phyloP scores from a whole-genome alignment of 2,888 invertebrate genomes.

The Dascillus cervinus region DNA sequence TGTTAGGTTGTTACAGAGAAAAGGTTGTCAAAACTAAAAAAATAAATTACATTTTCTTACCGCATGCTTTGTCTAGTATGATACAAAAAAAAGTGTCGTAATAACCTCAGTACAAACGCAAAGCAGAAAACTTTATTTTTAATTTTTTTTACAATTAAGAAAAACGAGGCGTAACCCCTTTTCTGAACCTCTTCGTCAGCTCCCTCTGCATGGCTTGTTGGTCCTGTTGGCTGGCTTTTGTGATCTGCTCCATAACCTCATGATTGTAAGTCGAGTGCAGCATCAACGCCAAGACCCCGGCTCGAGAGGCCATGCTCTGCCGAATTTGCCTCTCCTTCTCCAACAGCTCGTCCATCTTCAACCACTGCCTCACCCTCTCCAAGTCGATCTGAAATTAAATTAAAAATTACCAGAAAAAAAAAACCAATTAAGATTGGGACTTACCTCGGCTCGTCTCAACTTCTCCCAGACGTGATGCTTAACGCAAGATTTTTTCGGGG shows the following conservation, averaged over 20 bases:
- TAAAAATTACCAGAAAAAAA: conserved; percentile 5
- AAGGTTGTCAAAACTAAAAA: too few species aligned
- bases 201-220: conserved; percentile 46
- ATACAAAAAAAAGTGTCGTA: too few species aligned
- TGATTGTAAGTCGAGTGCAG: conserved; percentile 96
- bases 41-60: too few species aligned
- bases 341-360: conserved; percentile 86
- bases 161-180: conserved; percentile 18
- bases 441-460: conserved; percentile 80
- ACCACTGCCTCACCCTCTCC: conserved; percentile 87
- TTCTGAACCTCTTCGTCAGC: conserved; percentile 31
- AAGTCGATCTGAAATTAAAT: conserved; percentile 66
- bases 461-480: conserved; percentile 96
- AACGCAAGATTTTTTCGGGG: conserved; percentile 83
- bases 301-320: conserved; percentile 64
- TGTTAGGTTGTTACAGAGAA: too few species aligned
- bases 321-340: conserved; percentile 89
- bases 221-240: conserved; percentile 45
- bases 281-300: conserved; percentile 89
- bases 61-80: too few species aligned
- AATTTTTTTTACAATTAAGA: too few species aligned
- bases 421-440: conserved; percentile 2
- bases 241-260: conserved; percentile 72
- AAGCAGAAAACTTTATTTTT: too few species aligned
- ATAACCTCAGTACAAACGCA: too few species aligned